A percentile compares a stretch with the other conserved stretches of the same genome.
These are phyloP conservation scores for Leuciscus waleckii DNA, from an alignment of 2,797 vertebrate genomes.

Conservation along the genomic window DNA sequence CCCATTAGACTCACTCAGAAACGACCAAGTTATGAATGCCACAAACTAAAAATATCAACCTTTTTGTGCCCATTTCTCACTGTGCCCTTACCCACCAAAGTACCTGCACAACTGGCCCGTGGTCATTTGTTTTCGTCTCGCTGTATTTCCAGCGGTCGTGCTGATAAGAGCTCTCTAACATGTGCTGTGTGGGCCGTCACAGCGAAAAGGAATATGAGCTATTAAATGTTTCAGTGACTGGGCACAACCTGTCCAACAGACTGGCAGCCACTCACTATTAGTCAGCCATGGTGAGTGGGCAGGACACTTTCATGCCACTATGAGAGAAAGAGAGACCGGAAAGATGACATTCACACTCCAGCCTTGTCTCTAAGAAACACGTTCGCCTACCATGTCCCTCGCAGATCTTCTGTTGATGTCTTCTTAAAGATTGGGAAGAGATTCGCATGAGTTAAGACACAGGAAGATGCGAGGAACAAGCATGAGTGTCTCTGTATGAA, in stretches of 20 bases:
- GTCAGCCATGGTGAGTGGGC: constrained; percentile 52
- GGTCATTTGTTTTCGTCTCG: constrained; percentile 49
- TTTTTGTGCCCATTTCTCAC: neutral
- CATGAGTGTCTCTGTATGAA: constrained; percentile 43
- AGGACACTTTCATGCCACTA: constrained; percentile 50
- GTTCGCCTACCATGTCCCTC: constrained; percentile 38
- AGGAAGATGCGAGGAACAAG: constrained; percentile 40
- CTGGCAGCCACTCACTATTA: constrained; percentile 53
- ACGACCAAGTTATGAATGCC: neutral
- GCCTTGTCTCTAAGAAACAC: constrained; percentile 46
- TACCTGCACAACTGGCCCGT: neutral
- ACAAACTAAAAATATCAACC: constrained; percentile 1
- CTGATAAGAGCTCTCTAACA: constrained; percentile 48
- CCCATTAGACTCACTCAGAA: neutral
- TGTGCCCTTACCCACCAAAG: neutral
- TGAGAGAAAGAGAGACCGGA: constrained; percentile 39
- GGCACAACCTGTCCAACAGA: constrained; percentile 55
- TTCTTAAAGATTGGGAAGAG: constrained; percentile 16
- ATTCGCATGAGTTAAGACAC: constrained; percentile 21
- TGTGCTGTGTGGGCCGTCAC: constrained; percentile 55
- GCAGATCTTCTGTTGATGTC: constrained; percentile 31
- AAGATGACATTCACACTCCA: constrained; percentile 53
- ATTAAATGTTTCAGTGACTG: constrained; percentile 56
- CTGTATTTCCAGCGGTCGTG: constrained; percentile 41
- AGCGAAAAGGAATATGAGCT: constrained; percentile 51